Evolutionary conservation across 2,797 vertebrate species (phyloP), one percentile per base, ranked within the genome.

Genomic region (Siniperca obscura): DNA sequence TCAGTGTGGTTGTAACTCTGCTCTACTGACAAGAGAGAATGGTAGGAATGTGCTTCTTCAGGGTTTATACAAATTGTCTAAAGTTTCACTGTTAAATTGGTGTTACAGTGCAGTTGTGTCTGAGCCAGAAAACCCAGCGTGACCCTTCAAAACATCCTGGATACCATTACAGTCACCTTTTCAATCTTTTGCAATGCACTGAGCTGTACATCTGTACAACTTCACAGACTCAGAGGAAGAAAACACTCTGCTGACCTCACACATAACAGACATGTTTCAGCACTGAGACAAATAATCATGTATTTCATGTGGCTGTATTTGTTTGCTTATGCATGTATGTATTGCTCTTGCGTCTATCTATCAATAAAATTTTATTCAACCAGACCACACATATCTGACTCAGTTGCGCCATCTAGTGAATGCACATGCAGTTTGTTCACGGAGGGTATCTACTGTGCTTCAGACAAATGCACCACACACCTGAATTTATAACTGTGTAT

Each of bases 341-440:
- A 42, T 40, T 40, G 38, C 38, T 42, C 40, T 42, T 42, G 10
- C 6, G 30, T 59, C 16, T 64, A 22, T 62, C 60, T 22, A 22
- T 36, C 27, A 30, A 30, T 30, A 30, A 30, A 30, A 30, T 30
- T 30, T 30, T 30, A 30, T 30, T 30, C 30, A 30, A 30, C 30
- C 30, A 30, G 30, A 30, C 30, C 30, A 30, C 30, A 30, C 25
- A 80, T 74, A 76, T 73, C 1, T 79, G 74, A 81, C 81, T 74
- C 75, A 85, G 83, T 36, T 56, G 68, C 36, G 3, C 70, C 91
- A 86, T 86, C 89, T 90, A 86, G 81, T 66, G 89, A 70, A 36
- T 3, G 6, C 21, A 55, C 12, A 3, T 21, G 27, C 1, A 25
- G 6, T 11, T n/a, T 42, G 2, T n/a, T 14, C 27, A 50, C 25